Conservation (phyloP, 2,888 invertebrate species). For the Leptopilina myrica region DNA sequence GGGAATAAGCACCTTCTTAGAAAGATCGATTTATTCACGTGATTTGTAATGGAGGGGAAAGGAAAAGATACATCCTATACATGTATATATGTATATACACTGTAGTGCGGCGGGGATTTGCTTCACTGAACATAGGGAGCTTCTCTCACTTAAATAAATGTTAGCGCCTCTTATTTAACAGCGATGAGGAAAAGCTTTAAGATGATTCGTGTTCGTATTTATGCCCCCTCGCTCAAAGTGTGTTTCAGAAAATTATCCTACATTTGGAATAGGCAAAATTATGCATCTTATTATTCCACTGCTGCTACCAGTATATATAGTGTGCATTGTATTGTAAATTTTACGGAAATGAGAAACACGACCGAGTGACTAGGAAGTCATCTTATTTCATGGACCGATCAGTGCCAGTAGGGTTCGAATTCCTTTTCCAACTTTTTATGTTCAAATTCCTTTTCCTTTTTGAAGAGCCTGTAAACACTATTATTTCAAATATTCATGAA, state of each 20-base stretch:
- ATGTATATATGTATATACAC: too few relatives aligned
- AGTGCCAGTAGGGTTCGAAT: conserved; percentile 37
- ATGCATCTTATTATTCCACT: conserved; percentile 16
- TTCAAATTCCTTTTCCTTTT: conserved; percentile 35
- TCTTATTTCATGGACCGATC: conserved; percentile 15
- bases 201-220: conserved; percentile 11
- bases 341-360: conserved; percentile 25
- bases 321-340: neutral
- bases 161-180: conserved; percentile 16
- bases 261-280: conserved; percentile 38
- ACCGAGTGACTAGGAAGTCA: conserved; percentile 25
- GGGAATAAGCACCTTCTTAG: conserved; percentile 51
- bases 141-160: conserved; percentile 28
- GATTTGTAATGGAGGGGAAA: conserved; percentile 1
- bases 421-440: conserved; percentile 25
- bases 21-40: conserved; percentile 50
- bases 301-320: too few relatives aligned
- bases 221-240: neutral
- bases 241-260: conserved; percentile 27
- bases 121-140: conserved; percentile 15
- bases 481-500: conserved; percentile 25
- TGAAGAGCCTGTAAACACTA: conserved; percentile 24
- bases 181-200: conserved; percentile 14
- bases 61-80: too few relatives aligned
- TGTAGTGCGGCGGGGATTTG: neutral